phyloP scores from a whole-genome alignment of 2,888 invertebrate genomes.

The Lobophora halterata region DNA sequence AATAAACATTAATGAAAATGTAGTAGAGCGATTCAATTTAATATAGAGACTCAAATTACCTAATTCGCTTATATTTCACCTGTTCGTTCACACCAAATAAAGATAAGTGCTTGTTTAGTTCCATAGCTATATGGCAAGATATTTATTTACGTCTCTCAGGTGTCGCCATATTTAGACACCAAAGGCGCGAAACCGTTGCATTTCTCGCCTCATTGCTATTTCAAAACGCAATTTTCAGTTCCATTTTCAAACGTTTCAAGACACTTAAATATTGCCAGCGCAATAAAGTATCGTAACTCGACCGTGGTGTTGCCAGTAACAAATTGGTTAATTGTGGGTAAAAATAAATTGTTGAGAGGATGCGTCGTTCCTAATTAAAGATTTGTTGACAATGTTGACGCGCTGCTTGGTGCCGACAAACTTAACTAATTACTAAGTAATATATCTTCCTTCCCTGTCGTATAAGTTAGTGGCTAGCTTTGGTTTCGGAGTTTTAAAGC shows the following conservation, averaged over 20 bases:
- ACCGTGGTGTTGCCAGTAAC: conserved; percentile 63
- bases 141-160: conserved; percentile 7
- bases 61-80: too few relatives aligned
- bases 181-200: conserved; percentile 53
- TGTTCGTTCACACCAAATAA: too few relatives aligned
- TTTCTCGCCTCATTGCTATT: conserved; percentile 68
- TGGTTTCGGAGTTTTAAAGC: too few relatives aligned
- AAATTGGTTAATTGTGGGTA: conserved; percentile 72
- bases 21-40: too few relatives aligned
- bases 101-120: too few relatives aligned
- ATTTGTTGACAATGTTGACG: conserved; percentile 29
- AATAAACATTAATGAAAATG: too few relatives aligned
- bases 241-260: conserved; percentile 58
- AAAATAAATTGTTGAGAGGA: conserved; percentile 29
- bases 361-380: conserved; percentile 27
- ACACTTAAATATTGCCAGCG: conserved; percentile 71
- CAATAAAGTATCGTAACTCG: conserved; percentile 59
- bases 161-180: conserved; percentile 55
- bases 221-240: conserved; percentile 67
- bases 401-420: conserved; percentile 13
- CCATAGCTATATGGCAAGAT: too few relatives aligned
- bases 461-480: too few relatives aligned
- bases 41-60: too few relatives aligned
- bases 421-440: too few relatives aligned
- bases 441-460: too few relatives aligned